Evolutionary conservation across 2,888 invertebrate species (phyloP), one percentile per base, ranked within the genome.

Genomic region (Hyposoter didymator): DNA sequence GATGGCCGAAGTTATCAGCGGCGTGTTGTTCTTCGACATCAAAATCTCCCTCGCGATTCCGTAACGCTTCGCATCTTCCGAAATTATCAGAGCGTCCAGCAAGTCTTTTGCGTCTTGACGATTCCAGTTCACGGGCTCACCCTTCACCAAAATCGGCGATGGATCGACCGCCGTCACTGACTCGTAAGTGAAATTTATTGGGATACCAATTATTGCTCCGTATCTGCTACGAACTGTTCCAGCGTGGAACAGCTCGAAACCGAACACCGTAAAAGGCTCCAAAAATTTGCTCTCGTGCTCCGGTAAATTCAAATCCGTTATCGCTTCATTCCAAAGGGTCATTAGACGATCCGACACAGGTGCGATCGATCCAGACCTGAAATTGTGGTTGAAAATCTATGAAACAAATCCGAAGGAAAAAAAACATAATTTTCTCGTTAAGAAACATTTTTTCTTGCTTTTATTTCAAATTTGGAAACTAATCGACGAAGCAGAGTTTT

Each of bases 21-120:
- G 93, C 91, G 96, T 95, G 83, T 95, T 93, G 55, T 96, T 96
- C 86, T 96, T 95, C 2, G 95, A 92, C 94, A 96, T 95, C 82
- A 96, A 92, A 75, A 98, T 95, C 93, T 97, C 96, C 88, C 96
- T 95, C 82, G 97, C 97, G 39, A 98, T 96, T 0, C 96, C 97
- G 94, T 97, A 98, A 84, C 97, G 95, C 92, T 97, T 96, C 12
- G 97, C 98, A 86, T 96, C 96, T 86, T 97, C 97, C 17, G 97
- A 96, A n/a, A 98, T 92, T 3, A 97, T 93, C 43, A 98, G 91
- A 0, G 97, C 95, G 17, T 97, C 94, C 73, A 96, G 94, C 66
- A 98, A 94, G 79, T 95, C 93, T 88, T 95, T 93, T 0, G 96
- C 97, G 82, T 94, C 95, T 82, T 96, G 95, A 0, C 96, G 94